phyloP scores from a whole-genome alignment of 2,888 invertebrate genomes.

The Notodonta dromedarius region DNA sequence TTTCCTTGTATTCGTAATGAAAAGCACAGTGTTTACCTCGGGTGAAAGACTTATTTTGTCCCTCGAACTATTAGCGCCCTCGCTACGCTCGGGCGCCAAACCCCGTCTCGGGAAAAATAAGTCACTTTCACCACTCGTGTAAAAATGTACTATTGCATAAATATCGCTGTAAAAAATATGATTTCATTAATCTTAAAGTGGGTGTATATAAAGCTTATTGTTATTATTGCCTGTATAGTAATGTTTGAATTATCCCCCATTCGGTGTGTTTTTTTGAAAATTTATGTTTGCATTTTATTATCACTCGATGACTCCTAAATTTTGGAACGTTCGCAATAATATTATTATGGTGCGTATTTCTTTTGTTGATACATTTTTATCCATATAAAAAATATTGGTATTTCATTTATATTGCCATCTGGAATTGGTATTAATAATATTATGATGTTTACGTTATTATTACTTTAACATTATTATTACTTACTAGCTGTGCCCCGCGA shows the following conservation, averaged over 20 bases:
- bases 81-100: too few species aligned
- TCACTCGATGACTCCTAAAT: conserved; percentile 36
- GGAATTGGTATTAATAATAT: not conserved
- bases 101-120: too few species aligned
- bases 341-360: conserved; percentile 28
- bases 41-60: too few species aligned
- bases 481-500: too few species aligned
- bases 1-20: too few species aligned
- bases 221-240: not conserved
- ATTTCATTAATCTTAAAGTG: too few species aligned
- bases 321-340: conserved; percentile 39
- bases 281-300: conserved; percentile 37
- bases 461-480: too few species aligned
- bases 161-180: too few species aligned
- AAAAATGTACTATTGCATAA: too few species aligned
- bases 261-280: conserved; percentile 32
- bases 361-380: not conserved
- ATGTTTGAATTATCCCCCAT: conserved; percentile 24
- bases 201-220: not conserved
- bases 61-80: too few species aligned
- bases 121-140: too few species aligned
- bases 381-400: not conserved
- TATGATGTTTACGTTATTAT: not conserved
- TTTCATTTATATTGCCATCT: not conserved
- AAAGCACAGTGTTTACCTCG: too few species aligned